These are phyloP conservation scores for Myodes glareolus DNA, from an alignment of 2,113 vertebrate species.

Conservation along the genomic window DNA sequence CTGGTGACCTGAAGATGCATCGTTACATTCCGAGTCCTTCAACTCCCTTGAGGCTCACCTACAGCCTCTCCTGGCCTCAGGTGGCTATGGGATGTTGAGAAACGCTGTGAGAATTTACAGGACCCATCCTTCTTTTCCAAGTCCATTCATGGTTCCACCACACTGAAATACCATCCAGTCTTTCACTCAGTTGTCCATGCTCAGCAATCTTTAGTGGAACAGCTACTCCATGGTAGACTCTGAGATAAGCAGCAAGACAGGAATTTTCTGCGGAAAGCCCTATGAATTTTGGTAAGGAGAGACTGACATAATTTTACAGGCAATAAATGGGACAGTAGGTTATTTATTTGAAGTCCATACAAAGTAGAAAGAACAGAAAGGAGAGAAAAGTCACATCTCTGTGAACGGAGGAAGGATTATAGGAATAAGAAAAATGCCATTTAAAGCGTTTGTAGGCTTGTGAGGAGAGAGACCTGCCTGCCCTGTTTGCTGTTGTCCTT, in stretches of 20 bases:
- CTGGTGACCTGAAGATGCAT: neutral
- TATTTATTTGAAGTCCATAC: neutral
- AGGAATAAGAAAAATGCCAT: neutral
- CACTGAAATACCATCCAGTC: neutral
- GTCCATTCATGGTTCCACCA: neutral
- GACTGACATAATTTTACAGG: neutral
- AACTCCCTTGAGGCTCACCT: neutral
- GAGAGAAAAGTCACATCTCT: neutral
- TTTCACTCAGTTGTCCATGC: neutral
- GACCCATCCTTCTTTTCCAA: neutral
- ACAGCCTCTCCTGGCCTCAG: neutral
- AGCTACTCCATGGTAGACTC: neutral
- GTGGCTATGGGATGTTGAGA: rapidly evolving
- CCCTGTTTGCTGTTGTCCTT: neutral
- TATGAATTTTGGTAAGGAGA: neutral
- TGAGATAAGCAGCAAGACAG: neutral
- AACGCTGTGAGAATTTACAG: rapidly evolving
- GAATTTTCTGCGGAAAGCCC: neutral
- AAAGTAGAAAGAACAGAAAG: neutral
- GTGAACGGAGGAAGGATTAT: neutral
- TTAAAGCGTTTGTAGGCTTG: neutral
- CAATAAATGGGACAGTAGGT: neutral
- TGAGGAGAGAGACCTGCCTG: neutral
- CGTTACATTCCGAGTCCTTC: neutral
- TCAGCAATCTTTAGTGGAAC: neutral